phyloP scores from a whole-genome alignment of 2,113 vertebrate species.

The Calidris pygmaea region DNA sequence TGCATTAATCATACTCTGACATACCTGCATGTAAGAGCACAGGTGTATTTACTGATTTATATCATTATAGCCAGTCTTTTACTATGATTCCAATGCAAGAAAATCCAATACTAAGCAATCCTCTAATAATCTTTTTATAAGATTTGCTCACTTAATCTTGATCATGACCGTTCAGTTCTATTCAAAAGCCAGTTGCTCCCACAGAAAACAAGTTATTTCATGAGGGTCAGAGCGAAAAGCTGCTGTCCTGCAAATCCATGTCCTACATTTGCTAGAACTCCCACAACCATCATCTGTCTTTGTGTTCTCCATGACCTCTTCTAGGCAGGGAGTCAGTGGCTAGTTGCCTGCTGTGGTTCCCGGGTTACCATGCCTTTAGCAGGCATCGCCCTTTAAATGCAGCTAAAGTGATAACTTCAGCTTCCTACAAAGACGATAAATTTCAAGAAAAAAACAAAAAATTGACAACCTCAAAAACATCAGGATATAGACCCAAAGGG shows the following conservation, averaged over 20 bases:
- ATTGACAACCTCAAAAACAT: background rate
- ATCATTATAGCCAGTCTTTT: background rate
- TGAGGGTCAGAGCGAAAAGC: background rate
- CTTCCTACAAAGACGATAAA: background rate
- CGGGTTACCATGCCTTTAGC: background rate
- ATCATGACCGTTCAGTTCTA: background rate
- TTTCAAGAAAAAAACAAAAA: background rate
- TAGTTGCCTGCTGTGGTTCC: background rate
- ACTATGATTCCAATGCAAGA: background rate
- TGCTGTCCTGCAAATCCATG: background rate
- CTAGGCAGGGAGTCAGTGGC: background rate
- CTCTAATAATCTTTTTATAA: background rate
- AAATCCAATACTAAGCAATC: background rate
- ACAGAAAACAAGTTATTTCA: background rate
- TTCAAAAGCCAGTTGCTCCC: background rate
- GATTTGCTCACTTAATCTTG: constrained; percentile 9
- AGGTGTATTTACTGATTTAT: background rate
- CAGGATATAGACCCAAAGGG: background rate
- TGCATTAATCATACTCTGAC: background rate
- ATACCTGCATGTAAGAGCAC: background rate
- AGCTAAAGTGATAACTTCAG: background rate
- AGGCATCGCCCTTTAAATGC: background rate
- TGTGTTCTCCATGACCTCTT: background rate
- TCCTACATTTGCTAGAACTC: background rate
- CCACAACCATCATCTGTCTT: background rate